Conservation (phyloP, 2,888 invertebrate genomes). For the Pseudolycoriella hygida region DNA sequence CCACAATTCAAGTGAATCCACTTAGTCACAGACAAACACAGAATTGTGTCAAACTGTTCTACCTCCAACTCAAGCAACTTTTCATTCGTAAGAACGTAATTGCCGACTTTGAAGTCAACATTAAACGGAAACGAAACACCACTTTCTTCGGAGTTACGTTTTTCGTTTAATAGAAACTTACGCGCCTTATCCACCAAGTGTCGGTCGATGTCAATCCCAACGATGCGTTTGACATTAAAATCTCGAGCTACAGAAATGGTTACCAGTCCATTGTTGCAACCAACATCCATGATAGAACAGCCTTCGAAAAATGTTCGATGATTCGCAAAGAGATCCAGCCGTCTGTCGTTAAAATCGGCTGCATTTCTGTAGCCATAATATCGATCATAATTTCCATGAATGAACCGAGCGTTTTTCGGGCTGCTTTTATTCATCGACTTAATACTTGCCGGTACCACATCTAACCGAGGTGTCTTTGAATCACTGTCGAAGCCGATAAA, state of each 20-base stretch:
- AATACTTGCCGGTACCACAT: no score
- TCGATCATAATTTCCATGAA: constrained; percentile 28
- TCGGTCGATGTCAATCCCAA: constrained; percentile 72
- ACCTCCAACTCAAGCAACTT: constrained; percentile 53
- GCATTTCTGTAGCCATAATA: constrained; percentile 75
- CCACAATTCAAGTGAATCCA: constrained; percentile 87
- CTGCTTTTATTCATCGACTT: no score
- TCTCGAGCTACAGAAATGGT: constrained; percentile 59
- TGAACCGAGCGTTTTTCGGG: constrained; percentile 15
- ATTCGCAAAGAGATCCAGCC: constrained; percentile 44
- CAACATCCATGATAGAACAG: constrained; percentile 68
- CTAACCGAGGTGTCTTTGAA: no score
- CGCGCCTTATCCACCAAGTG: constrained; percentile 37
- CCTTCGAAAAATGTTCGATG: constrained; percentile 48
- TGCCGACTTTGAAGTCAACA: constrained; percentile 56
- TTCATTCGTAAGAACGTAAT: constrained; percentile 65
- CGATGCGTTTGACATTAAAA: constrained; percentile 46
- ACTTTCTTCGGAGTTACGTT: background rate
- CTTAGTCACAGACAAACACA: constrained; percentile 74
- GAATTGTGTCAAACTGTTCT: constrained; percentile 63
- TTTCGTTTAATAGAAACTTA: background rate
- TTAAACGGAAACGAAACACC: constrained; percentile 43
- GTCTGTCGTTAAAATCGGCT: constrained; percentile 44
- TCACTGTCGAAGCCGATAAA: no score
- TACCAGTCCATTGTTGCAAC: constrained; percentile 74